Evolutionary conservation across 2,888 invertebrate species (phyloP), one percentile per base, ranked within the genome.

Genomic region (Loripinus fragilis): DNA sequence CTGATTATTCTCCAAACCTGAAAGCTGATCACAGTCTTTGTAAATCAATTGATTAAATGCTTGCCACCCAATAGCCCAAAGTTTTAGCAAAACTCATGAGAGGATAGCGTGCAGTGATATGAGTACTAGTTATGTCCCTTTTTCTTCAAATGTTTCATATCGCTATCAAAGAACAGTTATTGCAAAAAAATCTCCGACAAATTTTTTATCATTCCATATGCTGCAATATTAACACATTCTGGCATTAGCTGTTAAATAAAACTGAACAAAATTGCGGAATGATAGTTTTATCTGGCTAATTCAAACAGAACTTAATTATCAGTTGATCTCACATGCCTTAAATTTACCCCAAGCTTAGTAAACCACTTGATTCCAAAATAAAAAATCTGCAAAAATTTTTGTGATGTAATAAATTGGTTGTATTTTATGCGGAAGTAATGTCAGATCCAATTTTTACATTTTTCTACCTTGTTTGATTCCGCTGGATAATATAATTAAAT

Each of bases 221-320:
- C 48, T 72, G 33, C 74, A 75, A 75, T 68, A 71, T 72, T 73
- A 41, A 76, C 80, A 80, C 76, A 70, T 69, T 73, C 65, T 70
- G 73, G 66, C 71, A 80, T 73, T 76, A 80, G 76, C 69, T 55
- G 33, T 41, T 69, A 35, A 30, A 80, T 80, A 73, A 79, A 79
- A 55, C 55, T 55, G 7, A 55, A 25, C 23, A 55, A 55, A 55
- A 55, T 55, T n/a, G 28, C 55, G 23, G 7, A 5, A 12, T 17
- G 23, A 55, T 25, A 15, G 23, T 28, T 55, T 55, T 55, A 55
- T 55, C 55, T 28, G 1, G 15, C 5, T 8, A 8, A 55, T 30
- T 60, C 60, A 60, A 60, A 60, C 33, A 17, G 60, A 60, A 33
- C 7, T 60, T 60, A 60, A 60, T 60, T 60, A 60, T 60, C 60